phyloP scores from a whole-genome alignment of 2,113 vertebrate genomes.

The Hucho hucho region DNA sequence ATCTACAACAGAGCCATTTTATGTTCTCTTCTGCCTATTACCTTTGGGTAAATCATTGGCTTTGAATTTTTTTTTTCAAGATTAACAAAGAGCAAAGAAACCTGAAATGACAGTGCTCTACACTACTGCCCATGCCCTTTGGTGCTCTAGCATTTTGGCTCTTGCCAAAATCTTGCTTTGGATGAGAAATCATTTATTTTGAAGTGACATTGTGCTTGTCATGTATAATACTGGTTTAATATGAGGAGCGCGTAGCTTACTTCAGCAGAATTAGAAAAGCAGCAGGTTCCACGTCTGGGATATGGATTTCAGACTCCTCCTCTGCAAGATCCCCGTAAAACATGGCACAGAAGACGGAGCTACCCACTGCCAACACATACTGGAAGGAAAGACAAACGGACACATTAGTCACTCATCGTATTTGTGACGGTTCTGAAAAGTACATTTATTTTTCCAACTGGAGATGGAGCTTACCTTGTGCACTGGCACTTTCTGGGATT shows the following conservation, averaged over 20 bases:
- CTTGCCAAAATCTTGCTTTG: conserved; percentile 39
- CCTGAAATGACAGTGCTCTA: conserved; percentile 54
- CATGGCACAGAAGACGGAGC: conserved; percentile 99
- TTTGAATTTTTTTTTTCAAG: conserved; percentile 21
- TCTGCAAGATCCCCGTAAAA: conserved; percentile 97
- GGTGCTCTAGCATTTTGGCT: conserved; percentile 44
- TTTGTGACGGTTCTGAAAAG: neutral
- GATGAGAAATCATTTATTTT: conserved; percentile 59
- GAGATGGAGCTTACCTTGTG: conserved; percentile 86
- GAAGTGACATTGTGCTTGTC: conserved; percentile 59
- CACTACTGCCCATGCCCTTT: conserved; percentile 24
- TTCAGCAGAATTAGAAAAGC: conserved; percentile 96
- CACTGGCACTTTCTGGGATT: conserved; percentile 85
- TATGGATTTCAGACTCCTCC: conserved; percentile 91
- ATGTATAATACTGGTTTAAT: conserved; percentile 37
- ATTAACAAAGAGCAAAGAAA: conserved; percentile 56
- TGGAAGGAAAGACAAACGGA: conserved; percentile 56
- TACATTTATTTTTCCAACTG: neutral
- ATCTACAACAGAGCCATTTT: conserved; percentile 46
- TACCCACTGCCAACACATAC: conserved; percentile 97
- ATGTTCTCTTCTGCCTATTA: conserved; percentile 21
- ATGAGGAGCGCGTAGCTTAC: conserved; percentile 77
- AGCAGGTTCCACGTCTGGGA: conserved; percentile 96
- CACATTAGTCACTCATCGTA: conserved; percentile 26
- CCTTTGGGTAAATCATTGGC: conserved; percentile 33